Evolutionary conservation across 2,888 invertebrate species (phyloP).

Genomic region (Drosophila peninsularis): DNA sequence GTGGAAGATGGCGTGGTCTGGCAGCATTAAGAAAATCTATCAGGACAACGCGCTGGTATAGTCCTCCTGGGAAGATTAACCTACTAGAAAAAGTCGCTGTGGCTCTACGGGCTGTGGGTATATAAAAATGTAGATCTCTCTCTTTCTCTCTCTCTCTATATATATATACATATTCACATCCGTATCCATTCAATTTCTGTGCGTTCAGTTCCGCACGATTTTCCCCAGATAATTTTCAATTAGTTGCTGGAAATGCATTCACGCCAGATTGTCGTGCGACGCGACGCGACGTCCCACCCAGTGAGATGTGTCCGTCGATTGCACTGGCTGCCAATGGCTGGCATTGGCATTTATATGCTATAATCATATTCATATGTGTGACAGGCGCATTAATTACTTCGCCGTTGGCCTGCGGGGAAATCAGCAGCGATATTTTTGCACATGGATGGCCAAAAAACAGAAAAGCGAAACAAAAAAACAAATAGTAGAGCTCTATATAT

Average conservation of each 20-base stretch:
- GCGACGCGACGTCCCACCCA: neutral
- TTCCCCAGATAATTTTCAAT: constrained; percentile 49
- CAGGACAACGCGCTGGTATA: no score
- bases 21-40: no score
- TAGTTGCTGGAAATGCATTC: constrained; percentile 46
- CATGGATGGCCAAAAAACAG: constrained; percentile 23
- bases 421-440: constrained; percentile 39
- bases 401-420: constrained; percentile 48
- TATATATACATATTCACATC: neutral
- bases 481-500: neutral
- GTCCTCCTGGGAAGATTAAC: no score
- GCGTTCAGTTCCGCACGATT: neutral
- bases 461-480: neutral
- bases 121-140: neutral
- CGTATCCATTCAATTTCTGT: constrained; percentile 4
- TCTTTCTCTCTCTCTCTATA: neutral
- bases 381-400: constrained; percentile 52
- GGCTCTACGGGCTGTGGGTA: no score
- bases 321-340: constrained; percentile 14
- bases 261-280: constrained; percentile 34
- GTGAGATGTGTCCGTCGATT: constrained; percentile 15
- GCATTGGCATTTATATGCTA: constrained; percentile 41
- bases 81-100: no score
- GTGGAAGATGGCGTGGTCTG: no score
- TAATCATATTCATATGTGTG: constrained; percentile 52